Evolutionary conservation across 2,113 vertebrate genomes (phyloP), one percentile per base, ranked within the genome.

Genomic region (Semnornis frantzii): DNA sequence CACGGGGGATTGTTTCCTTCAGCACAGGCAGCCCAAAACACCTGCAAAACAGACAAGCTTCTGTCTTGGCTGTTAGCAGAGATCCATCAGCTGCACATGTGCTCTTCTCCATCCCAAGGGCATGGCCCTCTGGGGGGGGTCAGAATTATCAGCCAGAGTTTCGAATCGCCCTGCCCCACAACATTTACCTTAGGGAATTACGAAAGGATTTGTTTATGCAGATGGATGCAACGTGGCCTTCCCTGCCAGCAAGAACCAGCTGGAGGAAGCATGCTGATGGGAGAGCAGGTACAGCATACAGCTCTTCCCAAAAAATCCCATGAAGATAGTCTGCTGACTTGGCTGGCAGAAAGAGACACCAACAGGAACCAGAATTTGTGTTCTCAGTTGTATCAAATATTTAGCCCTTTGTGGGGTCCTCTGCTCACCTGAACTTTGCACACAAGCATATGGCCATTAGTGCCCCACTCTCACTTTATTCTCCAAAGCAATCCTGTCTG

Each of bases 251-350:
- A 77, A 74, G 72, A 94, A 48, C 17, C 64, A 83, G 65, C 52
- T 74, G 75, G 34, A 90, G 25, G 90, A 91, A 91, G 60, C 42
- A 87, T 4, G 1, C 31, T 25, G 63, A 66, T 70, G 50, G 28
- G 92, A 82, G 75, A 74, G n/a, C 69, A 74, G 69, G 28, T 80
- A 74, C n/a, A 79, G 44, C 54, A 90, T 82, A 86, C 62, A 90
- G 30, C 15, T 92, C 70, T 89, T 90, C 80, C 83, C 91, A 75
- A 52, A 90, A 89, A 77, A 95, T 60, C 39, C 79, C 52, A 89
- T 2, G 3, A 42, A 94, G 87, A 87, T 6, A 84, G 70, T 48
- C 34, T 87, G 57, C 50, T 57, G 85, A 80, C 42, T 72, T 65
- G 16, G 39, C 59, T 91, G 20, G 16, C 23, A 89, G 60, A 50